Conservation (phyloP, 2,797 vertebrate species). For the Prionace glauca region DNA sequence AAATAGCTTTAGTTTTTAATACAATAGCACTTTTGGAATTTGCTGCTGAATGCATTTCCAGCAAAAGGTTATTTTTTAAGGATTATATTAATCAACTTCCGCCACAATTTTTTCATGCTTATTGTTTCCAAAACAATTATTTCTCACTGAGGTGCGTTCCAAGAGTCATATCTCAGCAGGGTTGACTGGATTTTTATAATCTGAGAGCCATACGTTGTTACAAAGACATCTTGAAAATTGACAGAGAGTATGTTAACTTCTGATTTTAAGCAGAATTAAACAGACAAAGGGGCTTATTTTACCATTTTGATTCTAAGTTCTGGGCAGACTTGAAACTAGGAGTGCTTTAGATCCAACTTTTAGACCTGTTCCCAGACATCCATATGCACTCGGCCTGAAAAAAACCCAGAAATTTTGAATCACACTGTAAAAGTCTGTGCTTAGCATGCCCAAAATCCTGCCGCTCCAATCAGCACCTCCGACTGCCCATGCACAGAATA, state of each 20-base stretch:
- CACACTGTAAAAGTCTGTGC: too few species aligned
- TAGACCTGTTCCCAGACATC: too few species aligned
- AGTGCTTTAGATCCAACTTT: too few species aligned
- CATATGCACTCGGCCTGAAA: too few species aligned
- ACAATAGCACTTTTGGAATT: background rate
- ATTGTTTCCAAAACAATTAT: background rate
- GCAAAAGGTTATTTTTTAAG: background rate
- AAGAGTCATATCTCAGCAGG: background rate
- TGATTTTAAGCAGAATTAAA: background rate
- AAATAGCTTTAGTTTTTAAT: background rate
- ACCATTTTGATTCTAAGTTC: too few species aligned
- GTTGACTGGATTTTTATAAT: background rate
- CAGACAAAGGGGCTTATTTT: background rate
- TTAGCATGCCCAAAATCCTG: too few species aligned
- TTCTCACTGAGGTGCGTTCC: background rate
- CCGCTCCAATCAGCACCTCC: too few species aligned
- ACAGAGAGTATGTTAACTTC: background rate
- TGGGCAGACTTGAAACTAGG: too few species aligned
- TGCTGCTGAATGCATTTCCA: background rate
- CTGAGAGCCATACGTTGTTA: background rate
- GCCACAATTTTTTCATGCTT: background rate
- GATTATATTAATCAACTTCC: background rate
- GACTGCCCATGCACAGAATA: too few species aligned
- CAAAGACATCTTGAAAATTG: background rate
- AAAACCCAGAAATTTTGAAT: too few species aligned